These are phyloP conservation scores for Panthera uncia DNA, from an alignment of 2,113 vertebrate species.

Conservation along the genomic window DNA sequence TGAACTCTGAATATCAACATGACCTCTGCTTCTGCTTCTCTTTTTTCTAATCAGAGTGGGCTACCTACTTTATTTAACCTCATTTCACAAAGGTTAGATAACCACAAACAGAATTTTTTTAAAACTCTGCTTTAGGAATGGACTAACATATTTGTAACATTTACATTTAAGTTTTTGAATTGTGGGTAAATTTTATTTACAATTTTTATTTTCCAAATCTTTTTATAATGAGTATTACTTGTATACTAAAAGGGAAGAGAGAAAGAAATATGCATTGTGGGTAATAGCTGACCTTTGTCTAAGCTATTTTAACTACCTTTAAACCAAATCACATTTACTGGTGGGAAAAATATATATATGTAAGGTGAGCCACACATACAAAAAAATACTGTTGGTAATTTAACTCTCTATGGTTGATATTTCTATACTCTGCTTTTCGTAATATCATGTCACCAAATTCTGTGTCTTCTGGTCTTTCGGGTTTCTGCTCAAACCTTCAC, in stretches of 20 bases:
- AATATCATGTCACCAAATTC: neutral
- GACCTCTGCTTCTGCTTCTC: neutral
- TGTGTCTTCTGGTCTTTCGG: neutral
- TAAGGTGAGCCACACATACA: neutral
- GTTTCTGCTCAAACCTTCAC: neutral
- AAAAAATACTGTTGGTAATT: neutral
- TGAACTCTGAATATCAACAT: neutral
- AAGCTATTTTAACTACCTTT: constrained; percentile 47
- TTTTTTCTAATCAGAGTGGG: neutral
- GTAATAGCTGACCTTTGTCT: neutral
- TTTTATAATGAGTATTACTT: neutral
- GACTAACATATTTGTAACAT: neutral
- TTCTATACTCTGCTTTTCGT: neutral
- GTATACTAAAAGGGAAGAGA: neutral
- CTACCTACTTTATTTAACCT: constrained; percentile 29
- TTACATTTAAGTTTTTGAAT: neutral
- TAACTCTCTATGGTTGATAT: neutral
- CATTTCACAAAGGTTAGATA: constrained; percentile 29
- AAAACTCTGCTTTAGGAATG: neutral
- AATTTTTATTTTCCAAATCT: neutral
- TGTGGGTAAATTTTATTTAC: neutral
- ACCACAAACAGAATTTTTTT: neutral
- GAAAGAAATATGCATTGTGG: neutral
- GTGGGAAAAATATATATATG: neutral
- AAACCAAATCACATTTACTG: neutral